These are phyloP conservation scores for Lucilia cuprina DNA, from an alignment of 1,140 invertebrate species.

Conservation along the genomic window DNA sequence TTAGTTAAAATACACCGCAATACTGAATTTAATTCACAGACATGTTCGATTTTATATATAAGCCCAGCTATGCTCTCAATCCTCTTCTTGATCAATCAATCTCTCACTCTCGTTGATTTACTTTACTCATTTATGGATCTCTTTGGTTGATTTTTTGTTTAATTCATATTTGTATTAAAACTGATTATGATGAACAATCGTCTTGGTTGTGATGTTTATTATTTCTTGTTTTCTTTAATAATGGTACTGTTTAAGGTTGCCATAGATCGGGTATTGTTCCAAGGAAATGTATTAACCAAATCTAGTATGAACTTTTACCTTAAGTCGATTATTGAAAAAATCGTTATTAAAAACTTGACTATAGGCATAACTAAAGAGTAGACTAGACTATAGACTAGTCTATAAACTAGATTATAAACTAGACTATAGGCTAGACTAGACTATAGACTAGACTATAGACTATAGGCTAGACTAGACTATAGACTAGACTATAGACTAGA, in stretches of 20 bases:
- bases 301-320: too few relatives aligned
- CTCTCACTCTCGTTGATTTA: background rate
- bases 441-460: too few relatives aligned
- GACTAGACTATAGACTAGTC: too few relatives aligned
- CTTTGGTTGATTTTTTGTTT: background rate
- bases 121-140: background rate
- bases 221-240: background rate
- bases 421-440: too few relatives aligned
- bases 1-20: conserved; percentile 10
- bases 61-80: background rate
- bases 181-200: background rate
- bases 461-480: too few relatives aligned
- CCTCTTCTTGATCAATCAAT: background rate
- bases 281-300: too few relatives aligned
- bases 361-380: too few relatives aligned
- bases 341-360: too few relatives aligned
- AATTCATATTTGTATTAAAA: background rate
- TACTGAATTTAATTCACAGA: background rate
- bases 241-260: background rate
- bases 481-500: too few relatives aligned
- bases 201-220: background rate
- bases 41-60: background rate
- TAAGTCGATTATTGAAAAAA: too few relatives aligned
- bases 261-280: background rate
- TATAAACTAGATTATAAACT: too few relatives aligned